Evolutionary conservation across 37 sponge, comb jelly and placozoan genomes (phyloP), one percentile per base, ranked within the genome.

Genomic region (Hormiphora californensis): DNA sequence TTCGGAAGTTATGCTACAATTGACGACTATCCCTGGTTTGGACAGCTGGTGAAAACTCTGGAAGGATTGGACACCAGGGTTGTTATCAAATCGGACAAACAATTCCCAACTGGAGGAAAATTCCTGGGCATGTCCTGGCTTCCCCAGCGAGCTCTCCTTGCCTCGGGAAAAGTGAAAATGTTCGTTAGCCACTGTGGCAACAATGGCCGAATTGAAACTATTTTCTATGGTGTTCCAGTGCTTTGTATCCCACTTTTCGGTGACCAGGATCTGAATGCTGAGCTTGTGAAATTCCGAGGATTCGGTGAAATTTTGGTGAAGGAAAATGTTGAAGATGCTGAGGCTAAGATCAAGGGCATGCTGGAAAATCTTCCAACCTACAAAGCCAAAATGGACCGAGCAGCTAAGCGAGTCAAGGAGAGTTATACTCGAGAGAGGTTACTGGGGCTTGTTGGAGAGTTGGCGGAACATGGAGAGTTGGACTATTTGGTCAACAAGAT

Each of bases 141-240:
- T 28, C 67, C 67, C 17, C 67, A 65, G 37, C 32, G 35, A 65
- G 67, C 32, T 65, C 67, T 65, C 37, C 17, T 65, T 9, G 35
- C 38, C 4, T 65, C 67, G 5, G 67, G 67, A 7, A 25, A 33
- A 34, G 37, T 65, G 3, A 65, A 65, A 34, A 5, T 65, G 8
- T 65, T 65, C 37, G 17, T 65, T 7, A 65, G 67, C 17, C 67
- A 65, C 37, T 65, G 67, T 32, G 67, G 67, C 35, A 65, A 65
- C 17, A 65, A 65, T 32, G 67, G 67, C 9, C 34, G 67, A 32
- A 7, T 65, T 17, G 67, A 65, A 32, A 34, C 67, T 2, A 65
- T 33, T 7, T 65, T 19, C 67, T 65, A 65, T 28, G 15, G 9
- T 34, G 67, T 65, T 11, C 67, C 67, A 19, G 33, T 32, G 17